A percentile compares a stretch with the other conserved stretches of the same genome.
These are phyloP conservation scores for Brienomyrus longianalis DNA, from an alignment of 2,113 vertebrate genomes.

Conservation along the genomic window DNA sequence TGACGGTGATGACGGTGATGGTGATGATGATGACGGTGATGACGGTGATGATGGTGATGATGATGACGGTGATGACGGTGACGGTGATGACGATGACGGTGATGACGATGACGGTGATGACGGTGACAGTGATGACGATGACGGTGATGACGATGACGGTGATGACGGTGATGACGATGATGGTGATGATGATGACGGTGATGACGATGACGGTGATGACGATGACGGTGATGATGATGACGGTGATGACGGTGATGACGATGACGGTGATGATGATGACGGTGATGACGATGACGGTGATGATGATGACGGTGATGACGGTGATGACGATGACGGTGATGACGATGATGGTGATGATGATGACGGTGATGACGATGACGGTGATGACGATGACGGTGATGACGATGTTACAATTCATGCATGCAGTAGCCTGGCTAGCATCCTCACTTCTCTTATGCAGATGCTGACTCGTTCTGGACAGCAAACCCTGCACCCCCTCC, in stretches of 20 bases:
- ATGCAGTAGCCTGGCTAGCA: background rate
- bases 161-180: background rate
- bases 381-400: background rate
- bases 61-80: too few species aligned
- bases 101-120: background rate
- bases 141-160: background rate
- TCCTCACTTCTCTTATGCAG: background rate
- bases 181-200: background rate
- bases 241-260: too few species aligned
- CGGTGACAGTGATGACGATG: too few species aligned
- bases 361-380: too few species aligned
- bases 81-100: background rate
- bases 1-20: background rate
- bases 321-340: too few species aligned
- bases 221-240: too few species aligned
- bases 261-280: background rate
- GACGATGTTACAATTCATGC: background rate
- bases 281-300: too few species aligned
- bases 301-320: too few species aligned
- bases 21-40: too few species aligned
- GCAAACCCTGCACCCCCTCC: background rate
- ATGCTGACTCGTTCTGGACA: background rate
- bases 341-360: too few species aligned
- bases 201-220: background rate
- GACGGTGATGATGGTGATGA: too few species aligned